Percentiles rank a stretch among this genome's conserved stretches.
These are phyloP conservation scores for Willowsia nigromaculata DNA, from an alignment of 2,888 invertebrate species.

Conservation along the genomic window DNA sequence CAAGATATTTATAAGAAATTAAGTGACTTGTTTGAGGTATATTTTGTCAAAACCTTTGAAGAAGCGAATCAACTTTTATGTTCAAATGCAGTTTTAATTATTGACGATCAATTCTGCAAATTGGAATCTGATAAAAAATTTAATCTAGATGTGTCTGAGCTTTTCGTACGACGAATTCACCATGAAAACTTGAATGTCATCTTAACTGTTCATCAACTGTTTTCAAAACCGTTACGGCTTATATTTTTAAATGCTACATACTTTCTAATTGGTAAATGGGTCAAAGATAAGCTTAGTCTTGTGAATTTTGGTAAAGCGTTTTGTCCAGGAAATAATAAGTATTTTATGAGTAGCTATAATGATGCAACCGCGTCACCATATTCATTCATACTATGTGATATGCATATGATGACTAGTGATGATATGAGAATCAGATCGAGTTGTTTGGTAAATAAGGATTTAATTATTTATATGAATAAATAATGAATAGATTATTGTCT, in stretches of 20 bases:
- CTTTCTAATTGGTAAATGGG: conserved; percentile 9
- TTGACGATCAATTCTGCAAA: background rate
- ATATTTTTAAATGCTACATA: background rate
- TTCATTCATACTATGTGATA: background rate
- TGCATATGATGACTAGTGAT: background rate
- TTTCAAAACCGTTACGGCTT: background rate
- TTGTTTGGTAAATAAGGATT: background rate
- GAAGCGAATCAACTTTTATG: background rate
- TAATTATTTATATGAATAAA: background rate
- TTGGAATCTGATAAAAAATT: background rate
- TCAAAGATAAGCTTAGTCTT: background rate
- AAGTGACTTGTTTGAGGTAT: background rate
- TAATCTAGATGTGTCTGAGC: background rate
- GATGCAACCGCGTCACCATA: background rate
- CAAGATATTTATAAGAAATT: background rate
- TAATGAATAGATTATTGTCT: background rate
- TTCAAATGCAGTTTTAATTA: background rate
- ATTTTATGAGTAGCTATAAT: background rate
- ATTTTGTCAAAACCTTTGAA: background rate
- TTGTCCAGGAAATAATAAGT: background rate
- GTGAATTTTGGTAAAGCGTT: background rate
- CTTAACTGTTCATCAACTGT: background rate
- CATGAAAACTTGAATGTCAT: background rate
- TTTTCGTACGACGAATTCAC: background rate
- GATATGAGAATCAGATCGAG: background rate